phyloP scores from a whole-genome alignment of 2,888 invertebrate species.

The Ashinkailepas kermadecensis region DNA sequence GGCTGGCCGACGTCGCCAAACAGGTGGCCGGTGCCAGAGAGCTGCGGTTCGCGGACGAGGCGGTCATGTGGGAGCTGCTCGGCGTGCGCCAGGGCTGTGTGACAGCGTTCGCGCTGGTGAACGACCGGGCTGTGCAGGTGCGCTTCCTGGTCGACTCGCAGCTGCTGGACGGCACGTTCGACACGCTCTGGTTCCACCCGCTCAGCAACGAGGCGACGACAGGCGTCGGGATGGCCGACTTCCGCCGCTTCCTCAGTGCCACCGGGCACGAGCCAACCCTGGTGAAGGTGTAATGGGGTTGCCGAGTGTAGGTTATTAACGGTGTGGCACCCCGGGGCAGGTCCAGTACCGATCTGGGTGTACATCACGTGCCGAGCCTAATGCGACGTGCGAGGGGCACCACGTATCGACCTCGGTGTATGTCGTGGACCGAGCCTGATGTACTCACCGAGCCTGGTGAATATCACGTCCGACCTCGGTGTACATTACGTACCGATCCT shows the following conservation, averaged over 20 bases:
- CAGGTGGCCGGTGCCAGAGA: conserved; percentile 39
- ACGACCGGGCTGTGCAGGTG: conserved; percentile 39
- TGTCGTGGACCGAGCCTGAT: no score
- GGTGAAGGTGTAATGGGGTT: neutral
- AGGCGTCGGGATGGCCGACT: conserved; percentile 36
- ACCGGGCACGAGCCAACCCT: conserved; percentile 35
- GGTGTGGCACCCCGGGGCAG: no score
- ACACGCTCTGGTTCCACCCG: conserved; percentile 40
- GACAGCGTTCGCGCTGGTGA: conserved; percentile 41
- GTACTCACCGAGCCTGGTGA: no score
- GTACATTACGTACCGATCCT: no score
- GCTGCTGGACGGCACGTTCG: conserved; percentile 35
- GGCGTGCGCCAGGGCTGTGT: conserved; percentile 42
- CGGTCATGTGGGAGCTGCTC: conserved; percentile 38
- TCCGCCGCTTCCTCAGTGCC: conserved; percentile 36
- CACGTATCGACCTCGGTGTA: no score
- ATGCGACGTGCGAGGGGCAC: no score
- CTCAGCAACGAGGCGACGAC: conserved; percentile 40
- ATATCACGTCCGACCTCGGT: no score
- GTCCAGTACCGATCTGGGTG: no score
- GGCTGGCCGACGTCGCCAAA: conserved; percentile 40
- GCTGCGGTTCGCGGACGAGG: conserved; percentile 41
- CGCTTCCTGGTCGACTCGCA: conserved; percentile 36
- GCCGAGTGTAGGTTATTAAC: no score
- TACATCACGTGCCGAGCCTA: no score